phyloP scores from a whole-genome alignment of 1,140 invertebrate species.

The Reticulitermes speratus region DNA sequence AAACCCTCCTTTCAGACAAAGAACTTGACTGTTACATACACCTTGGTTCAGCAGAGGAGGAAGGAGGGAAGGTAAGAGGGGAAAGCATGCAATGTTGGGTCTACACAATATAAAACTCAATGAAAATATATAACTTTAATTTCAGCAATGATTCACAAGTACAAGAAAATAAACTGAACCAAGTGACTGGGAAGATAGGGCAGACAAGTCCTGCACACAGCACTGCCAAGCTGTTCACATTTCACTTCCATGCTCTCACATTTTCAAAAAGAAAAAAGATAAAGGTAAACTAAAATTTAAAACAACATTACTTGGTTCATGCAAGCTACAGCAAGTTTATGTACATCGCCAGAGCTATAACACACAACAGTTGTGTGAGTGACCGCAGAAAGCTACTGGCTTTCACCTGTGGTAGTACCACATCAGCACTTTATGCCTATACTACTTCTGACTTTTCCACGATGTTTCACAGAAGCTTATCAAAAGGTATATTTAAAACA shows the following conservation, averaged over 20 bases:
- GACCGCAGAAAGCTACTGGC: not conserved
- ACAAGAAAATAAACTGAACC: slow-evolving; percentile 5
- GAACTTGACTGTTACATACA: not conserved
- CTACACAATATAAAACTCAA: not conserved
- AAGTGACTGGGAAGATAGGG: not conserved
- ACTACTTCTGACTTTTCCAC: not conserved
- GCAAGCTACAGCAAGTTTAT: not conserved
- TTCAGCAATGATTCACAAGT: not conserved
- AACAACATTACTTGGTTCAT: not conserved
- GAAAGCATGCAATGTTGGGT: not conserved
- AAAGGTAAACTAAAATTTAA: not conserved
- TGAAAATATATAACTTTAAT: slow-evolving; percentile 1
- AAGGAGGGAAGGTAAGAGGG: not conserved
- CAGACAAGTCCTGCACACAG: not conserved
- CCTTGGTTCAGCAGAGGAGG: not conserved
- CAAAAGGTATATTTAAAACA: not conserved
- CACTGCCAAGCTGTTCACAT: not conserved
- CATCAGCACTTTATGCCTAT: not conserved
- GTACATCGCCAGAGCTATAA: not conserved
- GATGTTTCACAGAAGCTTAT: slow-evolving; percentile 2
- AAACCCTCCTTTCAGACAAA: not conserved
- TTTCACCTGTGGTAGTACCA: not conserved
- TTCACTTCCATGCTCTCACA: not conserved
- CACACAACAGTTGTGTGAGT: not conserved
- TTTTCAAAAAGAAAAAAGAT: not conserved